Evolutionary conservation across 2,888 invertebrate genomes (phyloP), one percentile per base, ranked within the genome.

Genomic region (Aporophyla lueneburgensis): DNA sequence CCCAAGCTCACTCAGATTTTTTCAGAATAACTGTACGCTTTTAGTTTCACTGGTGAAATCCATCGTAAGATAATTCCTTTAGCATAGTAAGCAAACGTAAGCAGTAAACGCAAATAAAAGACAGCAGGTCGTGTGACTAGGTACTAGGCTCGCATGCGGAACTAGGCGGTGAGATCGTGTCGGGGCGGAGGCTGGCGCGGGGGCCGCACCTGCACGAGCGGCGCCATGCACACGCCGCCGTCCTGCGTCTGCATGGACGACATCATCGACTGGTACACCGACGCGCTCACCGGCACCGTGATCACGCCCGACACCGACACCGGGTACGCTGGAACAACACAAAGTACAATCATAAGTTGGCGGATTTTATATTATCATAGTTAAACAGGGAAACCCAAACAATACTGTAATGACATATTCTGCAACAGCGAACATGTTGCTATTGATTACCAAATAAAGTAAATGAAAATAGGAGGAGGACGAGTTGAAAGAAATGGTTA

Each of bases 201-300:
- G 73, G 78, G 71, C 51, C 74, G 76, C 73, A 98, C 98, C 97
- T 98, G 98, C 89, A 98, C 97, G 96, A 98, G 98, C 88, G 98
- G 98, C 81, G 98, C 97, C 79, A 98, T 98, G 96, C 98, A 98
- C 90, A 98, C 98, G 90, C 98, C 98, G 90, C 98, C 98, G 93
- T 98, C 98, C 87, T 98, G 97, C 92, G 97, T 97, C 93, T 98
- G 98, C 93, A 99, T 98, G 94, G 98, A 98, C 74, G 99, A 98
- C 92, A 99, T 98, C 97, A 99, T 99, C 79, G 99, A 98, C 96
- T 99, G 99, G 97, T 99, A 99, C 98, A 99, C 99, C 82, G 99
- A 98, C 77, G 98, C 98, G 62, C 99, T 98, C 83, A 99, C 99
- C 74, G 99, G 99, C 89, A 99, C 98, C 74, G 99, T 99, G 93